Base-by-base conservation (phyloP, 2,888 invertebrate genomes). In the Apantesis nais region DNA sequence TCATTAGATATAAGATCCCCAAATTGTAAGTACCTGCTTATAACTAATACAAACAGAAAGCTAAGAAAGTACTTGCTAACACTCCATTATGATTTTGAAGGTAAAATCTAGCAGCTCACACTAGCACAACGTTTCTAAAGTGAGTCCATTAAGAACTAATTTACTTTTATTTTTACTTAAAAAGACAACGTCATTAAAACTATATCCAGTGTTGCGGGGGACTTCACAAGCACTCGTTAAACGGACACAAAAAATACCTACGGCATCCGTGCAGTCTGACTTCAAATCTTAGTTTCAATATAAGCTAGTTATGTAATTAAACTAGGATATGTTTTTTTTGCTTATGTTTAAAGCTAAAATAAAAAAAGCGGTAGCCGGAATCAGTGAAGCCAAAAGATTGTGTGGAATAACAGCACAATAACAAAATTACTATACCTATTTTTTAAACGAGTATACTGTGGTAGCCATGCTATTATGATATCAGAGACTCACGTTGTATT, bases 1-100 rank as follows among this genome's bases (percentile, higher is more conserved):
- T 85, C 84, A 85, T 76, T 75, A 60, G 22, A n/a, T 62, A 55
- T 70, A 34, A 44, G 65, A 72, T 68, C 75, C 61, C 78, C 66
- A 66, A 73, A 71, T 66, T 61, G 25, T 62, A 25, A 62, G 58
- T 52, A 52, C 48, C 48, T 19, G n/a, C 22, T 9, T 22, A 52
- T n/a, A 9, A 52, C 48, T n/a, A 64, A 19, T 44, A 29, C 31
- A 22, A 72, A 62, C 29, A 58, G 67, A 65, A 74, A 64, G n/a
- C 22, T 67, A 69, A 77, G 80, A 9, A 52, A 2, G n/a, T 78
- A 65, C 62, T 70, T 52, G n/a, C 1, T 22, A 52, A 1, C 12
- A 12, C n/a, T 52, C n/a, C 16, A 9, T 52, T 31, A 31, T 60
- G 29, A 9, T 60, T 29, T n/a, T 25, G 58, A 25, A 58, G 14